Percentiles rank a stretch among this genome's conserved stretches.
phyloP scores from a whole-genome alignment of 2,113 vertebrate genomes.

The Tympanuchus pallidicinctus region DNA sequence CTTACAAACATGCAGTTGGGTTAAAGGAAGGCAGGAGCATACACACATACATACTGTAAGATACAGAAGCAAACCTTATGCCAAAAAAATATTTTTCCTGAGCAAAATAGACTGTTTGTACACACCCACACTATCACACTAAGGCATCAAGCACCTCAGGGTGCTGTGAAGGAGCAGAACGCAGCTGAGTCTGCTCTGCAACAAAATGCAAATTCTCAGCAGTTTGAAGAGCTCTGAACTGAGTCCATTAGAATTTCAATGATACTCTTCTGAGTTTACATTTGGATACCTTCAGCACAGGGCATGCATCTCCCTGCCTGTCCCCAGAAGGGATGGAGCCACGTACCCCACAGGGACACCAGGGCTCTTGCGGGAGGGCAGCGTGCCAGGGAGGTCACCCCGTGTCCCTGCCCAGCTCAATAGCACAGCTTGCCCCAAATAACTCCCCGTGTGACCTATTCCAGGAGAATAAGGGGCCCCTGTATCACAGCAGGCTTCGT shows the following conservation, averaged over 20 bases:
- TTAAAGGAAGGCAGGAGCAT: background rate
- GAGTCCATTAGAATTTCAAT: background rate
- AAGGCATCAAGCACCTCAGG: background rate
- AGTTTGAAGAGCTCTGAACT: background rate
- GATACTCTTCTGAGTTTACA: background rate
- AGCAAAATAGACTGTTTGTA: rapidly evolving
- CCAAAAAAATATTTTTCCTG: background rate
- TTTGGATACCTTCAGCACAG: background rate
- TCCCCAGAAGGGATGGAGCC: background rate
- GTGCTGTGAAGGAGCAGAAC: background rate
- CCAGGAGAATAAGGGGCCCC: background rate
- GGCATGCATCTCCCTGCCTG: rapidly evolving
- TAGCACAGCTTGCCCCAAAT: background rate
- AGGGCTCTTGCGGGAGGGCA: background rate
- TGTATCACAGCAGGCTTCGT: background rate
- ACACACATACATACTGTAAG: rapidly evolving
- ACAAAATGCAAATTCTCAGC: background rate
- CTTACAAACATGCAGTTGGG: background rate
- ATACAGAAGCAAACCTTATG: rapidly evolving
- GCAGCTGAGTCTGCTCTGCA: background rate
- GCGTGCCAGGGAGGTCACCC: background rate
- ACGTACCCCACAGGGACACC: background rate
- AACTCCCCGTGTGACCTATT: background rate
- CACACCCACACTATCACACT: rapidly evolving
- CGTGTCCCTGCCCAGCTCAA: rapidly evolving